Percentiles rank a stretch among this genome's conserved stretches.
These are phyloP conservation scores for Melanotaenia trifasciata DNA, from an alignment of 2,797 vertebrate genomes.

Conservation along the genomic window DNA sequence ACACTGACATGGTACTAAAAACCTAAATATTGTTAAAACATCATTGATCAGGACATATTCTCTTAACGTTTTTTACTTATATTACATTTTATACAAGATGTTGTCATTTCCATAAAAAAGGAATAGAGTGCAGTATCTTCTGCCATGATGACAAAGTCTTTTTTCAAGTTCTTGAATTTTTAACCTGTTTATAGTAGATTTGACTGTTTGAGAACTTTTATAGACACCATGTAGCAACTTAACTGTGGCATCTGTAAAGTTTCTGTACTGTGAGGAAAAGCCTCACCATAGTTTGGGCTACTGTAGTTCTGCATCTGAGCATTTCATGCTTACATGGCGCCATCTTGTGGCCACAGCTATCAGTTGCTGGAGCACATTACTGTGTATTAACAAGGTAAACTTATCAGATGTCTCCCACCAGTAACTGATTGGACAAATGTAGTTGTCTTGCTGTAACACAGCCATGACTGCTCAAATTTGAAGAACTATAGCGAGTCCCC, in stretches of 20 bases:
- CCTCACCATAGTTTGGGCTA: neutral
- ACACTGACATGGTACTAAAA: neutral
- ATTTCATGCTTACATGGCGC: conserved; percentile 59
- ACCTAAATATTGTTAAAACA: neutral
- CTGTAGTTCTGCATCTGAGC: neutral
- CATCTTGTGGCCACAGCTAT: conserved; percentile 65
- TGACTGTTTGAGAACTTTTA: neutral
- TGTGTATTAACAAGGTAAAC: neutral
- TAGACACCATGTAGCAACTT: neutral
- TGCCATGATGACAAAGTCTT: neutral
- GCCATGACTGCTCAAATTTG: neutral
- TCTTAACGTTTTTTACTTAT: neutral
- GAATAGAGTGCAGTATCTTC: no score
- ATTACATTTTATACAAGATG: neutral
- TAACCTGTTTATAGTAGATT: neutral
- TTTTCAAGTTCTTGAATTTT: neutral
- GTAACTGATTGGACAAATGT: neutral
- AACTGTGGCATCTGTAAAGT: neutral
- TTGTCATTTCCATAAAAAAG: neutral
- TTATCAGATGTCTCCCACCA: neutral
- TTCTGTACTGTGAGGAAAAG: neutral
- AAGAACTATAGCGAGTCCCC: neutral
- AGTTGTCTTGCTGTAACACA: neutral
- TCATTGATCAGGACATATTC: neutral
- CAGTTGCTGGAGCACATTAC: neutral